Evolutionary conservation across 2,797 vertebrate genomes (phyloP).

Genomic region (Harpagifer antarcticus): DNA sequence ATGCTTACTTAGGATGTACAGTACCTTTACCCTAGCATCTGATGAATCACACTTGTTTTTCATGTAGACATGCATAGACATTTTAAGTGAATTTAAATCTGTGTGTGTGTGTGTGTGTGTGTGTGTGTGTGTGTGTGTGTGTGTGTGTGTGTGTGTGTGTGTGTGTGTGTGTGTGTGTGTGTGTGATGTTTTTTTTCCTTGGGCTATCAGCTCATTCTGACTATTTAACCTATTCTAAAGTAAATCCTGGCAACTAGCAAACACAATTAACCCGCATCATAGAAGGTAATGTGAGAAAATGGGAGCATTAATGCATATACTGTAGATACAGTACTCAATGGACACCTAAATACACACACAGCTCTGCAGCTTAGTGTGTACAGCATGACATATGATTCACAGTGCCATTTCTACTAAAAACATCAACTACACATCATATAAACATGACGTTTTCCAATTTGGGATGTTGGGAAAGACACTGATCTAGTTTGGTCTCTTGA

Average conservation of each 20-base stretch:
- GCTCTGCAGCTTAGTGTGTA: background rate
- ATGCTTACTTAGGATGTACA: too few species aligned
- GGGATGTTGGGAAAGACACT: background rate
- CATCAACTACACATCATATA: background rate
- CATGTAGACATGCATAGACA: background rate
- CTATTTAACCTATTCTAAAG: constrained; percentile 31
- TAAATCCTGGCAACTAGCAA: constrained; percentile 35
- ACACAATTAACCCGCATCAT: constrained; percentile 47
- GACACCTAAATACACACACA: constrained; percentile 4
- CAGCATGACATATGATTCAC: constrained; percentile 23
- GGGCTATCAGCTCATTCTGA: constrained; percentile 22
- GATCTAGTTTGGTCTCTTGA: constrained; percentile 13
- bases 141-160: too few species aligned
- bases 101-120: background rate
- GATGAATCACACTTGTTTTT: background rate
- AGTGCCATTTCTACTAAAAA: constrained; percentile 4
- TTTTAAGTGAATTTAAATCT: too few species aligned
- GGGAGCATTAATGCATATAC: constrained; percentile 4
- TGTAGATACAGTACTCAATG: background rate
- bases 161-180: background rate
- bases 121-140: too few species aligned
- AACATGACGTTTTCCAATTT: constrained; percentile 13
- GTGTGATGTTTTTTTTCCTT: constrained; percentile 10
- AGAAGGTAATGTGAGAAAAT: constrained; percentile 14
- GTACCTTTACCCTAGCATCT: too few species aligned